Evolutionary conservation across 2,888 invertebrate species (phyloP).

Genomic region (Coleophora deauratella): DNA sequence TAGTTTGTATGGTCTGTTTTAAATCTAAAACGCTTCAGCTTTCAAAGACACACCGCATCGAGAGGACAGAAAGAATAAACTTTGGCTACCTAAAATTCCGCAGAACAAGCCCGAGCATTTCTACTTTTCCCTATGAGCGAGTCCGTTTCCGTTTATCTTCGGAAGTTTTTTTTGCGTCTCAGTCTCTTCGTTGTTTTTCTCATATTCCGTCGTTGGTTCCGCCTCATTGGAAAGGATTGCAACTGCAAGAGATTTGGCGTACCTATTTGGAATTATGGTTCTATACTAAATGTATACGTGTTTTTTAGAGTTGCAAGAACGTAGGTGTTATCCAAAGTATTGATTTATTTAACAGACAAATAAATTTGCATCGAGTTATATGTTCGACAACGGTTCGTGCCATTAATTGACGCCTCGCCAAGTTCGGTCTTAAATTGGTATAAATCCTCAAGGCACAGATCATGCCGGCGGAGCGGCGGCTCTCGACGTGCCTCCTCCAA

Average conservation of each 20-base stretch:
- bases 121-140: conserved; percentile 64
- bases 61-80: background rate
- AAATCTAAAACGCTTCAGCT: too few relatives aligned
- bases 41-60: background rate
- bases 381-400: conserved; percentile 40
- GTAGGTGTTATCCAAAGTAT: background rate
- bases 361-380: conserved; percentile 26
- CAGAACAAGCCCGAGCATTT: conserved; percentile 46
- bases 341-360: background rate
- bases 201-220: conserved; percentile 53
- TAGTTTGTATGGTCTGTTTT: too few relatives aligned
- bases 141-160: conserved; percentile 68
- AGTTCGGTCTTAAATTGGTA: conserved; percentile 66
- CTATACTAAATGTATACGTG: background rate
- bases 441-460: conserved; percentile 72
- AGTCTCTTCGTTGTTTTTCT: conserved; percentile 57
- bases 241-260: conserved; percentile 9
- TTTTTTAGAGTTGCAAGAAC: background rate
- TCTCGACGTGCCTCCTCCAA: conserved; percentile 70
- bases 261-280: conserved; percentile 1
- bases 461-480: conserved; percentile 57
- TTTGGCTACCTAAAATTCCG: conserved; percentile 45
- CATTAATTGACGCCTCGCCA: conserved; percentile 63
- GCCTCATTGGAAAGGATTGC: conserved; percentile 38
- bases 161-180: conserved; percentile 46